A percentile compares a stretch with the other conserved stretches of the same genome.
phyloP scores from a whole-genome alignment of 2,888 invertebrate species.

The Stegana nigrithorax region DNA sequence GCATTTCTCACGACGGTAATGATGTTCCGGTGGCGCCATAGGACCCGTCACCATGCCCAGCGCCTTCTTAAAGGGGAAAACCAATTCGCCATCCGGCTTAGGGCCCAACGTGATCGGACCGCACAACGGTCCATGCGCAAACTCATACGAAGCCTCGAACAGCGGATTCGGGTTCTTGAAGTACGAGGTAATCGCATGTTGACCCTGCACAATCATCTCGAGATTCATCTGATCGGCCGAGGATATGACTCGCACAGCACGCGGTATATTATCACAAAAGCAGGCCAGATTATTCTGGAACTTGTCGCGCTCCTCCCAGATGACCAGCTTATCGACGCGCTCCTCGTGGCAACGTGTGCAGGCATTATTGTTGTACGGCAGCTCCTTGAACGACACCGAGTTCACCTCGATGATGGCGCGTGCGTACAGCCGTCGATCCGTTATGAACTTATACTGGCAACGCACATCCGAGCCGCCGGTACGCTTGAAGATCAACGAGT shows the following conservation, averaged over 20 bases:
- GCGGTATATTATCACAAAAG: constrained; percentile 76
- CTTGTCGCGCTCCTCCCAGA: constrained; percentile 82
- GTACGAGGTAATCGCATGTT: constrained; percentile 87
- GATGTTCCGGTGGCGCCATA: constrained; percentile 64
- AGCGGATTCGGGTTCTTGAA: constrained; percentile 87
- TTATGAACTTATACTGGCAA: constrained; percentile 86
- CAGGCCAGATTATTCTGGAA: constrained; percentile 78
- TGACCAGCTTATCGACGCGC: constrained; percentile 83
- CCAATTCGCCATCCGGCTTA: constrained; percentile 86
- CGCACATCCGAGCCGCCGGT: constrained; percentile 81
- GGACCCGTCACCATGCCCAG: constrained; percentile 71
- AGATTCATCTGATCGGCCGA: constrained; percentile 84
- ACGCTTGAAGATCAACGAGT: constrained; percentile 87
- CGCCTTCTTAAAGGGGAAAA: constrained; percentile 87
- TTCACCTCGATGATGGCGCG: constrained; percentile 81
- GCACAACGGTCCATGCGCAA: constrained; percentile 89
- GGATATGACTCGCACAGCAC: constrained; percentile 78
- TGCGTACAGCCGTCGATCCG: constrained; percentile 84
- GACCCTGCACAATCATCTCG: constrained; percentile 84
- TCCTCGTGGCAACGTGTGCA: constrained; percentile 90
- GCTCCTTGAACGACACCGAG: constrained; percentile 86
- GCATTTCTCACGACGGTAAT: constrained; percentile 73
- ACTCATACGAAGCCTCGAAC: constrained; percentile 89
- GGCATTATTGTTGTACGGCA: constrained; percentile 81
- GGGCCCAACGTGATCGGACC: constrained; percentile 85